phyloP scores from a whole-genome alignment of 2,797 vertebrate genomes.

The Helarctos malayanus region DNA sequence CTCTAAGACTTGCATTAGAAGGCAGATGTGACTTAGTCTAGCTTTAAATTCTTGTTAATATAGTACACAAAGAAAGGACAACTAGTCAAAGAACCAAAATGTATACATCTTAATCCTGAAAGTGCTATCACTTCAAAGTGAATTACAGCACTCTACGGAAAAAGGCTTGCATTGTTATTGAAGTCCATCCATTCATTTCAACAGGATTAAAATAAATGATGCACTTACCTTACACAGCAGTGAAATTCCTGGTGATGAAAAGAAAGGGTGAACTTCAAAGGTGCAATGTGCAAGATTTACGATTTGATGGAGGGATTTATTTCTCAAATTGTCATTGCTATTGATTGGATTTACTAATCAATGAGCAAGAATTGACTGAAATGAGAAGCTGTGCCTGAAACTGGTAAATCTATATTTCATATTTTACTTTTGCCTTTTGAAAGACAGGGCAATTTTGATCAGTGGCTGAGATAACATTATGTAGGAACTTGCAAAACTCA shows the following conservation, averaged over 20 bases:
- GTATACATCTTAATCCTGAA: conserved; percentile 74
- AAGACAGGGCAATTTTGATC: conserved; percentile 58
- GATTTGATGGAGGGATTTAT: conserved; percentile 79
- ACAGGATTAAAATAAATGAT: conserved; percentile 80
- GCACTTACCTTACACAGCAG: conserved; percentile 45
- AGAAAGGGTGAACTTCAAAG: conserved; percentile 69
- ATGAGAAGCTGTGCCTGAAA: conserved; percentile 70
- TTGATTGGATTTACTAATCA: conserved; percentile 84
- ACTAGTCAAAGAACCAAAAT: conserved; percentile 67
- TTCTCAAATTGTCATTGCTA: conserved; percentile 82
- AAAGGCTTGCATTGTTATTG: conserved; percentile 59
- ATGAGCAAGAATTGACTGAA: conserved; percentile 67
- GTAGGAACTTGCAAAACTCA: background rate
- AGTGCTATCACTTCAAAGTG: conserved; percentile 74
- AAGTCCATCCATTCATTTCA: conserved; percentile 78
- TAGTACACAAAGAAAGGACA: conserved; percentile 67
- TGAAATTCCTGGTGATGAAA: conserved; percentile 11
- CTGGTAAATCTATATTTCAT: conserved; percentile 79
- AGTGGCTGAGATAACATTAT: background rate
- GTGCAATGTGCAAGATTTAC: background rate
- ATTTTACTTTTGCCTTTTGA: conserved; percentile 69
- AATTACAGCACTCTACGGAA: conserved; percentile 59
- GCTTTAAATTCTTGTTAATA: conserved; percentile 72
- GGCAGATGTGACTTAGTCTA: conserved; percentile 55
- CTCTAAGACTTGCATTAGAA: conserved; percentile 53